Evolutionary conservation across 2,113 vertebrate species (phyloP).

Genomic region (Saimiri boliviensis): DNA sequence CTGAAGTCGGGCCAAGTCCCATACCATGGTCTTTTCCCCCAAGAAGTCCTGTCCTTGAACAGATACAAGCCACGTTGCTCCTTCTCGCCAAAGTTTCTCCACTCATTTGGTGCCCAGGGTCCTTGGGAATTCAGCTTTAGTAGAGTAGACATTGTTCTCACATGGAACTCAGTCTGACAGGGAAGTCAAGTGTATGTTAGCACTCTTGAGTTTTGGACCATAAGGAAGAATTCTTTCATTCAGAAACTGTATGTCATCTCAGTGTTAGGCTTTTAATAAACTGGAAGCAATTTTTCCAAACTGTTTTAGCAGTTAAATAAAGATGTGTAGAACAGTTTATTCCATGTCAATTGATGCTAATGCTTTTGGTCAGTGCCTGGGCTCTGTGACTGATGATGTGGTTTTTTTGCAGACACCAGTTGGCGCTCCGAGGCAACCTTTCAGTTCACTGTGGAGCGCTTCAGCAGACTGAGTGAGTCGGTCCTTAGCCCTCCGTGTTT

Average conservation of each 20-base stretch:
- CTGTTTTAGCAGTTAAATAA: not conserved
- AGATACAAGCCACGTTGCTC: fast-evolving
- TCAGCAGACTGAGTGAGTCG: slow-evolving; percentile 97
- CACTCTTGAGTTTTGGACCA: not conserved
- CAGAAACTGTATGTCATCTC: not conserved
- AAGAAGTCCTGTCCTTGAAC: not conserved
- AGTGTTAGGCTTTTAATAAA: not conserved
- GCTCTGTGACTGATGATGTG: slow-evolving; percentile 36
- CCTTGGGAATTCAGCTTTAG: not conserved
- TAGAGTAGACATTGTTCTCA: not conserved
- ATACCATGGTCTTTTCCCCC: not conserved
- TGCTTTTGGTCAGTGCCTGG: not conserved
- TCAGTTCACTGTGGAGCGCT: slow-evolving; percentile 97
- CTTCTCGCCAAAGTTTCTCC: not conserved
- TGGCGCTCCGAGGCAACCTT: slow-evolving; percentile 99
- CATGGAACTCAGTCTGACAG: not conserved
- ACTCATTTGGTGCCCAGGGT: no score
- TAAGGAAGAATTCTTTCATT: not conserved
- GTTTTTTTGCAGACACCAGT: slow-evolving; percentile 92
- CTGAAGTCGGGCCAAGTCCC: not conserved
- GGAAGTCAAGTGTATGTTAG: not conserved
- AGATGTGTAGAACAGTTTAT: not conserved
- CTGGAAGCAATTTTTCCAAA: not conserved
- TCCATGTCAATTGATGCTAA: not conserved
- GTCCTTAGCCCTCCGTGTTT: slow-evolving; percentile 99